A percentile compares a stretch with the other conserved stretches of the same genome.
phyloP scores from a whole-genome alignment of 2,888 invertebrate genomes.

The Doris montereyensis region DNA sequence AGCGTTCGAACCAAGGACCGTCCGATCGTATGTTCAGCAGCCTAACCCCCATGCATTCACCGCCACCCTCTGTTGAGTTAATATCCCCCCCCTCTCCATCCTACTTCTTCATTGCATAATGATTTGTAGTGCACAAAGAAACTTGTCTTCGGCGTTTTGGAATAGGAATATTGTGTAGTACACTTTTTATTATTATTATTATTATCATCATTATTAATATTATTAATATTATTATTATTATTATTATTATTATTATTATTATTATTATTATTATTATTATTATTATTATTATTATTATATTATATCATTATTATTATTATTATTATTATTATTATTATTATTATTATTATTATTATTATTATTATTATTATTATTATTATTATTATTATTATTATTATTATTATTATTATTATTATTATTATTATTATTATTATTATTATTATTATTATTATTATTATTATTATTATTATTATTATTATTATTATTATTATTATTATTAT shows the following conservation, averaged over 20 bases:
- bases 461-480: background rate
- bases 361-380: background rate
- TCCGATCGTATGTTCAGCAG: too few relatives aligned
- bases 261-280: background rate
- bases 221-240: too few relatives aligned
- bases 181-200: too few relatives aligned
- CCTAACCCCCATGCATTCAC: too few relatives aligned
- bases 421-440: background rate
- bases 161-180: too few relatives aligned
- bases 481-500: background rate
- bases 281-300: background rate
- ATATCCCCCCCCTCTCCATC: too few relatives aligned
- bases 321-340: background rate
- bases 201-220: too few relatives aligned
- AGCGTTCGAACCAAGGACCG: too few relatives aligned
- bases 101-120: too few relatives aligned
- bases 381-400: background rate
- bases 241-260: background rate
- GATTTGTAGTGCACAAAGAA: too few relatives aligned
- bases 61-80: too few relatives aligned
- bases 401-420: background rate
- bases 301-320: background rate
- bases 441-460: background rate
- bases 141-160: too few relatives aligned
- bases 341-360: background rate